phyloP scores from a whole-genome alignment of 2,113 vertebrate species.

The Tiliqua scincoides region DNA sequence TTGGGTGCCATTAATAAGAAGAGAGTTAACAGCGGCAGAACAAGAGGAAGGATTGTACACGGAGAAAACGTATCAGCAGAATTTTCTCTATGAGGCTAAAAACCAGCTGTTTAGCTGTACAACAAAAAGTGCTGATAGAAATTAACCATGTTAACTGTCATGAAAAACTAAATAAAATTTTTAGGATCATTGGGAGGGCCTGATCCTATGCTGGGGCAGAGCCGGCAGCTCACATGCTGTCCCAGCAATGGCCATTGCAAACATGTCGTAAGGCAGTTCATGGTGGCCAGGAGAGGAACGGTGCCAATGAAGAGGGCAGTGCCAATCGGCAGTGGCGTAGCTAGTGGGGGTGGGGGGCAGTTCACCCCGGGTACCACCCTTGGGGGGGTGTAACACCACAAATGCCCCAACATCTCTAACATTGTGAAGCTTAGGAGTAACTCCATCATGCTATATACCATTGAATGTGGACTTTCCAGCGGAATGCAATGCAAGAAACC shows the following conservation, averaged over 20 bases:
- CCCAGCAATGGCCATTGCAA: not conserved
- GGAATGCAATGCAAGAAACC: no score
- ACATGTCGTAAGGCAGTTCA: no score
- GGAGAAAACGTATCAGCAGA: slow-evolving; percentile 40
- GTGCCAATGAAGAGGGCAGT: no score
- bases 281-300: no score
- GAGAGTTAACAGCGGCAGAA: slow-evolving; percentile 30
- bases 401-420: no score
- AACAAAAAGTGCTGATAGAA: not conserved
- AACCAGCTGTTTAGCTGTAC: slow-evolving; percentile 5
- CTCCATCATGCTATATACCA: no score
- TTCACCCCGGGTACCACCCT: no score
- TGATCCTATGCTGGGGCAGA: no score
- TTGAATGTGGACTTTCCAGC: no score
- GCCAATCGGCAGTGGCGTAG: not conserved
- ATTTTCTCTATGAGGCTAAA: slow-evolving; percentile 38
- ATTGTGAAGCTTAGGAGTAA: no score
- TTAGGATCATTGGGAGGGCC: not conserved
- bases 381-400: no score
- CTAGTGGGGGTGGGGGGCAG: not conserved
- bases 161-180: not conserved
- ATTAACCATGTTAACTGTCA: not conserved
- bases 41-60: slow-evolving; percentile 24
- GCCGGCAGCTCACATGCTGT: no score
- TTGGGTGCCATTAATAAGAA: slow-evolving; percentile 59